Base-by-base conservation (phyloP, 2,888 invertebrate species). In the Eilema griseolum region DNA sequence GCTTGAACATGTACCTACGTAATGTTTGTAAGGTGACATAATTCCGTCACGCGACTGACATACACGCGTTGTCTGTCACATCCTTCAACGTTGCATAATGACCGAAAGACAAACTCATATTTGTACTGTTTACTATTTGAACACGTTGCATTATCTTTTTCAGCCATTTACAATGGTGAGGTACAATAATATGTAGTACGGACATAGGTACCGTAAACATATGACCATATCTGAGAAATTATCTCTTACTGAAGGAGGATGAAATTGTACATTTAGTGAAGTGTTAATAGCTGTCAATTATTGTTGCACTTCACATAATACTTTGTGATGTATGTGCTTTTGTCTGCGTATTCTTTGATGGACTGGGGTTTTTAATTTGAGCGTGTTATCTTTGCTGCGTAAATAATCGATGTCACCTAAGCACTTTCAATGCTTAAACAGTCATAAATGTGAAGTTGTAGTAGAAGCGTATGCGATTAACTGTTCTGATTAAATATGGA, bases 51-150 rank as follows among this genome's bases (percentile, higher is more conserved):
- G 57, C 61, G 65, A 61, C 33, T 52, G 60, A 68, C 61, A 63
- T 64, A 52, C 61, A 68, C n/a, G 67, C 61, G 66, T 70, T 69
- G 75, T 77, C 23, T 69, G 63, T 64, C 52, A 37, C 63, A 72
- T 69, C 37, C 70, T 67, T 16, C 41, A 41, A 73, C 71, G 57
- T 81, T 78, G 72, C 73, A 80, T 79, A 84, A 72, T 56, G 33
- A 66, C 23, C 16, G n/a, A 33, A 57, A 33, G 23, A 41, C 31
- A 70, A 61, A 70, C 62, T 69, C 69, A 84, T 82, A 70, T 70
- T 71, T 74, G 67, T 24, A 59, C 73, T 77, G 75, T 82, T 79
- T 77, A 79, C 70, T 73, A 67, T 73, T 52, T 70, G 69, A 62
- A 76, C 75, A 60, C 73, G 75, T 73, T 66, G 16, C 59, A 28